A percentile compares a stretch with the other conserved stretches of the same genome.
phyloP scores from a whole-genome alignment of 2,888 invertebrate species.

The Lingula anatina region DNA sequence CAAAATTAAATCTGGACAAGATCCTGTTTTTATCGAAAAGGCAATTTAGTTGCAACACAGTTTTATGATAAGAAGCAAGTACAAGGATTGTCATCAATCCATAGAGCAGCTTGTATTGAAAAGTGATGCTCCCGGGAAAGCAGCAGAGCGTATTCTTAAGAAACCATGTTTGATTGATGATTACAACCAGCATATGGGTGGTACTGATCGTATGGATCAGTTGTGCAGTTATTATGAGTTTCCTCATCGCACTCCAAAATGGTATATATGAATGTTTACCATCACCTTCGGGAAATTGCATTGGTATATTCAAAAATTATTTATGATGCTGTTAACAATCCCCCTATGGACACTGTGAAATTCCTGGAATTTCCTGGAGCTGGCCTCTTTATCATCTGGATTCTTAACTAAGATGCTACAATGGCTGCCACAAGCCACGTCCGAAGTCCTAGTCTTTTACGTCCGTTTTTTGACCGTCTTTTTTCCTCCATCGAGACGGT shows the following conservation, averaged over 20 bases:
- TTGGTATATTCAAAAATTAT: background rate
- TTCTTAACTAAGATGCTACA: too few species aligned
- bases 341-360: background rate
- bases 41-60: background rate
- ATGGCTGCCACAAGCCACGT: too few species aligned
- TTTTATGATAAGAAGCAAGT: background rate
- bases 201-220: background rate
- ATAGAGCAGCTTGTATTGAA: background rate
- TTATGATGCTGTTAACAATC: background rate
- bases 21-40: background rate
- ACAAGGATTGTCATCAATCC: background rate
- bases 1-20: background rate
- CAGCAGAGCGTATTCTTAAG: background rate
- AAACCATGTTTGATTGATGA: background rate
- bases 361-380: background rate
- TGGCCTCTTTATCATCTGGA: too few species aligned
- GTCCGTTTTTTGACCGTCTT: too few species aligned
- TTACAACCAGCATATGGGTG: background rate
- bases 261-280: background rate
- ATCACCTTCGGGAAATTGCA: background rate
- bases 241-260: too few species aligned
- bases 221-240: background rate
- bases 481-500: too few species aligned
- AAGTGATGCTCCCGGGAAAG: background rate
- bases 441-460: too few species aligned